Percentiles rank a stretch among this genome's conserved stretches.
phyloP scores from a whole-genome alignment of 1,140 invertebrate genomes.

The Mya arenaria region DNA sequence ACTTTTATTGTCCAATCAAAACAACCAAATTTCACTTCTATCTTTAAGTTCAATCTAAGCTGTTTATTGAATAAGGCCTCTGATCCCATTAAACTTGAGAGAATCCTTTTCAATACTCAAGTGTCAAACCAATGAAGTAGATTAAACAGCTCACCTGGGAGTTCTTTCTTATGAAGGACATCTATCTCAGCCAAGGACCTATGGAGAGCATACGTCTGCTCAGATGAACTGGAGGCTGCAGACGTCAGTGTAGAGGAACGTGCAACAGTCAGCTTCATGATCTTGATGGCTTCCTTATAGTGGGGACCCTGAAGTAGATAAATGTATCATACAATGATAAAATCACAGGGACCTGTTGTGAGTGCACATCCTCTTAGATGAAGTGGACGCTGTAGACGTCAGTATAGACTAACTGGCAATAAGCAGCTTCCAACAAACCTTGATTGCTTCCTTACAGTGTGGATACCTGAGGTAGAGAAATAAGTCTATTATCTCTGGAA shows the following conservation, averaged over 20 bases:
- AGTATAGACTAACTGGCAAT: conserved; percentile 56
- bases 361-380: background rate
- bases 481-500: no score
- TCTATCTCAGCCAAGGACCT: conserved; percentile 89
- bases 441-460: no score
- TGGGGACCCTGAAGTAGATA: conserved; percentile 88
- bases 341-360: background rate
- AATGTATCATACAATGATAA: background rate
- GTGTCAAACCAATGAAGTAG: no score
- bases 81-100: no score
- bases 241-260: conserved; percentile 90
- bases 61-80: no score
- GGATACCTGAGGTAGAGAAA: no score
- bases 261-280: conserved; percentile 97
- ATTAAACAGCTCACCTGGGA: conserved; percentile 87
- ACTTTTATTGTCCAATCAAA: no score
- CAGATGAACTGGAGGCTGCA: conserved; percentile 76
- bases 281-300: conserved; percentile 98
- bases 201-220: conserved; percentile 75
- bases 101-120: no score
- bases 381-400: background rate
- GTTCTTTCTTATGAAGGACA: conserved; percentile 89
- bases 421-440: no score
- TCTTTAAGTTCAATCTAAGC: no score
- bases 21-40: no score